Conservation (phyloP, 2,888 invertebrate genomes). For the Rhorus exstirpatorius region DNA sequence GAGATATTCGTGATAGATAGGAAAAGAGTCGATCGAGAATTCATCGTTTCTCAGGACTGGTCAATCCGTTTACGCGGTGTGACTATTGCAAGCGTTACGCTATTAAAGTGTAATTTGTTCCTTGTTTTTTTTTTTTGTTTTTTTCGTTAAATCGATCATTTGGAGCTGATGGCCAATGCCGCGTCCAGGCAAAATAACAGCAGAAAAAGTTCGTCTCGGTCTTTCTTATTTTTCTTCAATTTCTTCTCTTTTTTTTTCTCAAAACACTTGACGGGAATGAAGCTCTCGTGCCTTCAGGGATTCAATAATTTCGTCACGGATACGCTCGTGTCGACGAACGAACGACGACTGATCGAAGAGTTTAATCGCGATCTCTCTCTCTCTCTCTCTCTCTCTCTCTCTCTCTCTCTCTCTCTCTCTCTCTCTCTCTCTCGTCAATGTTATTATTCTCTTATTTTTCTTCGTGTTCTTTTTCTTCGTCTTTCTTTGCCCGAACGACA, state of each 20-base stretch:
- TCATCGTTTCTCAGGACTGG: slow-evolving; percentile 43
- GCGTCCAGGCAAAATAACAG: not conserved
- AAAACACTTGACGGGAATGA: slow-evolving; percentile 10
- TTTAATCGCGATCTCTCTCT: slow-evolving; percentile 57
- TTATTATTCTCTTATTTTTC: slow-evolving; percentile 27
- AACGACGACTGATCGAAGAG: slow-evolving; percentile 50
- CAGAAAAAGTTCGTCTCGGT: not conserved
- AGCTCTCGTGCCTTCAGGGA: slow-evolving; percentile 41
- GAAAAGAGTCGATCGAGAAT: slow-evolving; percentile 21
- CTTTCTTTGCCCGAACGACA: slow-evolving; percentile 29
- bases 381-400: slow-evolving; percentile 15
- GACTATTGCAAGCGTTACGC: slow-evolving; percentile 39
- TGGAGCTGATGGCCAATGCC: not conserved
- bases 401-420: slow-evolving; percentile 20
- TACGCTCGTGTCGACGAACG: slow-evolving; percentile 77
- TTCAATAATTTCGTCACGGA: slow-evolving; percentile 79
- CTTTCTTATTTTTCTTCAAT: not conserved
- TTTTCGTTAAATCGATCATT: not conserved
- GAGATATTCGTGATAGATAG: not conserved
- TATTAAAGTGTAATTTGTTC: no score
- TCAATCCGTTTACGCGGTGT: slow-evolving; percentile 55
- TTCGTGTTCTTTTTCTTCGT: slow-evolving; percentile 28
- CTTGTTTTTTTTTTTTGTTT: not conserved
- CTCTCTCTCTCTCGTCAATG: slow-evolving; percentile 12
- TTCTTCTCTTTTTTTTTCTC: slow-evolving; percentile 10